A percentile compares a stretch with the other conserved stretches of the same genome.
Evolutionary conservation across 2,888 invertebrate species (phyloP).

Genomic region (Oasisia sp.): DNA sequence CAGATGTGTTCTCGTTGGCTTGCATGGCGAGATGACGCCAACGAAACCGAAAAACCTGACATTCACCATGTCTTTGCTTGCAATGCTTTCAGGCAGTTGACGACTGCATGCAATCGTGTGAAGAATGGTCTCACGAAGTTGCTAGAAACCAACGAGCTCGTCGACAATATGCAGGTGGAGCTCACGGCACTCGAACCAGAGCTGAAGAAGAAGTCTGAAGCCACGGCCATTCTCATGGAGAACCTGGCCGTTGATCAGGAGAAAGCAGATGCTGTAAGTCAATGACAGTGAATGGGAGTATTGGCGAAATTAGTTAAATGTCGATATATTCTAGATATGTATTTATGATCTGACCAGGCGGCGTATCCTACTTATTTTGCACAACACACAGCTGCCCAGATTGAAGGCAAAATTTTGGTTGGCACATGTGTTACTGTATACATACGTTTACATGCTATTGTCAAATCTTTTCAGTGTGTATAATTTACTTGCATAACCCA

Average conservation of each 20-base stretch:
- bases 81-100: slow-evolving; percentile 54
- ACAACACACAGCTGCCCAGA: not conserved
- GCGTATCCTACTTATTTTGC: not conserved
- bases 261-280: slow-evolving; percentile 78
- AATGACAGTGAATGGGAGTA: not conserved
- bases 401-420: not conserved
- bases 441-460: not conserved
- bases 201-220: slow-evolving; percentile 80
- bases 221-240: slow-evolving; percentile 80
- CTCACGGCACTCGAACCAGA: slow-evolving; percentile 84
- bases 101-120: slow-evolving; percentile 60
- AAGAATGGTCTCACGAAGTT: slow-evolving; percentile 74
- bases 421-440: not conserved
- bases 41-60: not conserved
- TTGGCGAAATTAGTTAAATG: not conserved
- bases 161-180: slow-evolving; percentile 86
- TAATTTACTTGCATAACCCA: not conserved
- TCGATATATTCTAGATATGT: not conserved
- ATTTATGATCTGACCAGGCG: not conserved
- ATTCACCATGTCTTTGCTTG: not conserved
- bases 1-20: too few species aligned
- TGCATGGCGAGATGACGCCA: not conserved
- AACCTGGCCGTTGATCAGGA: slow-evolving; percentile 82
- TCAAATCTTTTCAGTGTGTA: not conserved
- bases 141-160: slow-evolving; percentile 82